A percentile compares a stretch with the other conserved stretches of the same genome.
phyloP scores from a whole-genome alignment of 1,140 invertebrate genomes.

The Macrobrachium rosenbergii region DNA sequence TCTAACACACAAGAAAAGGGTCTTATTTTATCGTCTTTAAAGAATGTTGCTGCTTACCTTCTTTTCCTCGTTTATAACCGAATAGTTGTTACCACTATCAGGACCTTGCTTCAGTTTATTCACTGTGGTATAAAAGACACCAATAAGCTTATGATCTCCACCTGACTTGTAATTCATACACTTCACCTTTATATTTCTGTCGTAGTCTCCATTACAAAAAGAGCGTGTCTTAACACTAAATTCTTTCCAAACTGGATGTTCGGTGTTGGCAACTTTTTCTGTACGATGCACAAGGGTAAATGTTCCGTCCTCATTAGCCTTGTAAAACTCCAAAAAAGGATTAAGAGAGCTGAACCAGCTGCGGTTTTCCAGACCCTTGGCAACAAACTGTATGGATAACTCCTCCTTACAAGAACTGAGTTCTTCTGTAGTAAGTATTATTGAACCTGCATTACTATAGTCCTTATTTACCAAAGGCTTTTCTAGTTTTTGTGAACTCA shows the following conservation, averaged over 20 bases:
- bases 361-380: constrained; percentile 71
- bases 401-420: constrained; percentile 74
- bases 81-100: constrained; percentile 66
- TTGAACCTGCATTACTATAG: constrained; percentile 68
- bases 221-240: constrained; percentile 74
- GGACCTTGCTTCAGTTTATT: constrained; percentile 68
- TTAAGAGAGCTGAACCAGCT: constrained; percentile 75
- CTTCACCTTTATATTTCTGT: constrained; percentile 71
- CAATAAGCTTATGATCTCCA: constrained; percentile 73
- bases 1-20: too few species aligned
- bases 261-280: constrained; percentile 73
- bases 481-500: constrained; percentile 69
- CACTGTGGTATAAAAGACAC: constrained; percentile 70
- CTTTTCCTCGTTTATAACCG: constrained; percentile 67
- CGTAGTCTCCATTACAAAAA: constrained; percentile 77
- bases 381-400: constrained; percentile 71
- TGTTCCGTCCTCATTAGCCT: constrained; percentile 71
- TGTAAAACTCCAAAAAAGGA: constrained; percentile 75
- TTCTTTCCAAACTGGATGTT: constrained; percentile 76
- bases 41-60: constrained; percentile 53
- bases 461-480: constrained; percentile 68
- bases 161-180: constrained; percentile 70
- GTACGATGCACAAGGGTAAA: constrained; percentile 72
- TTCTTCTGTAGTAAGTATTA: constrained; percentile 75
- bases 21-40: too few species aligned